Evolutionary conservation across 2,113 vertebrate species (phyloP).

Genomic region (Oceanodroma tethys): DNA sequence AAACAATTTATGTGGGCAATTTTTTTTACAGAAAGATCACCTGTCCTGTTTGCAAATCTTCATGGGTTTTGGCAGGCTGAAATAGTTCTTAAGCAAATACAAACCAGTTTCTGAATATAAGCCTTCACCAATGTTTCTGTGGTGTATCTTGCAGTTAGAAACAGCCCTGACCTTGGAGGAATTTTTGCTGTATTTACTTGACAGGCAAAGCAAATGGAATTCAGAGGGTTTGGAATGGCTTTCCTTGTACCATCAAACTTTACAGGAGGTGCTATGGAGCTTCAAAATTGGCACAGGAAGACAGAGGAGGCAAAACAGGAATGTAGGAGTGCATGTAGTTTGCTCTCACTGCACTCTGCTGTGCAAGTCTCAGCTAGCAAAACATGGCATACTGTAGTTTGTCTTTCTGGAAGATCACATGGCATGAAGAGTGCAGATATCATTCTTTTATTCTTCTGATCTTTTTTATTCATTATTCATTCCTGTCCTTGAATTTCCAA

Average conservation of each 20-base stretch:
- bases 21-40: not conserved
- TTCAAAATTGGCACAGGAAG: not conserved
- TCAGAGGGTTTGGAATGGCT: not conserved
- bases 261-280: not conserved
- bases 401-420: not conserved
- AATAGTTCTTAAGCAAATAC: not conserved
- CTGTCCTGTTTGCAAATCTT: not conserved
- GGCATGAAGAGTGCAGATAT: not conserved
- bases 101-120: not conserved
- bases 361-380: not conserved
- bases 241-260: not conserved
- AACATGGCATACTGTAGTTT: not conserved
- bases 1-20: not conserved
- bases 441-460: not conserved
- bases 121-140: not conserved
- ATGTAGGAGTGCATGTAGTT: not conserved
- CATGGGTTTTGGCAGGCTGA: not conserved
- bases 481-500: not conserved
- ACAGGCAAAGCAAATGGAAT: not conserved
- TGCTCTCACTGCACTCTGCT: not conserved
- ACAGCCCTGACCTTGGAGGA: not conserved
- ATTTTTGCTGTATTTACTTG: not conserved
- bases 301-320: not conserved
- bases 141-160: not conserved
- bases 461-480: not conserved